Percentiles rank a stretch among this genome's conserved stretches.
These are phyloP conservation scores for Mus spretus DNA, from an alignment of 2,797 vertebrate species.

Conservation along the genomic window DNA sequence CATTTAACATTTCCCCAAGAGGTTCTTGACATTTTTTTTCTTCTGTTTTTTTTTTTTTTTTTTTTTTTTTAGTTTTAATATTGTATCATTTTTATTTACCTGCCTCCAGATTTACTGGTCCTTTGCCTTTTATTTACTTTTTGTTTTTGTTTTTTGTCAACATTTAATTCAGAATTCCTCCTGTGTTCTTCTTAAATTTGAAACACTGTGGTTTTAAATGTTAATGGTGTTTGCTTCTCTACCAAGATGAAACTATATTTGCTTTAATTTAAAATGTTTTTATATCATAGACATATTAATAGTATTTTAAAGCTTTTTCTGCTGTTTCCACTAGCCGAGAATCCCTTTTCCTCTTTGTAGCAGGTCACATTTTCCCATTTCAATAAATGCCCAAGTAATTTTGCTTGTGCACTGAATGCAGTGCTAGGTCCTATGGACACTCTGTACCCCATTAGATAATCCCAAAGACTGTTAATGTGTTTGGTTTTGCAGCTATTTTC, in stretches of 20 bases:
- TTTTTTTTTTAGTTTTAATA: conserved; percentile 30
- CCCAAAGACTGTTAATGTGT: background rate
- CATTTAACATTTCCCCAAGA: background rate
- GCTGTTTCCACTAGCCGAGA: background rate
- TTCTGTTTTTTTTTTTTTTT: background rate
- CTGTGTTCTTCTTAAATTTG: background rate
- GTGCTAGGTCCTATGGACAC: background rate
- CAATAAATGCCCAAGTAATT: background rate
- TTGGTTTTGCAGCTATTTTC: conserved; percentile 20
- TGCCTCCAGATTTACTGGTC: background rate
- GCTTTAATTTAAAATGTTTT: conserved; percentile 43
- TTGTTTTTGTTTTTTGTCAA: background rate
- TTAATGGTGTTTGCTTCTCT: background rate
- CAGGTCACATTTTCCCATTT: background rate
- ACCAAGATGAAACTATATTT: background rate
- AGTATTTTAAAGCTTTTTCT: conserved; percentile 34
- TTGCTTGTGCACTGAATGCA: conserved; percentile 3
- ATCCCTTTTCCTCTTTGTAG: background rate
- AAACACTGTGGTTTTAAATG: background rate
- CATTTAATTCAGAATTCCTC: background rate
- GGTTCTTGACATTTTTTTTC: background rate
- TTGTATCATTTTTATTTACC: background rate
- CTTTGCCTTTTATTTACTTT: background rate
- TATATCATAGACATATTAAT: background rate
- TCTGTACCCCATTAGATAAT: background rate